These are phyloP conservation scores for Sminthurinus signatus DNA, from an alignment of 1,140 invertebrate species.

Conservation along the genomic window DNA sequence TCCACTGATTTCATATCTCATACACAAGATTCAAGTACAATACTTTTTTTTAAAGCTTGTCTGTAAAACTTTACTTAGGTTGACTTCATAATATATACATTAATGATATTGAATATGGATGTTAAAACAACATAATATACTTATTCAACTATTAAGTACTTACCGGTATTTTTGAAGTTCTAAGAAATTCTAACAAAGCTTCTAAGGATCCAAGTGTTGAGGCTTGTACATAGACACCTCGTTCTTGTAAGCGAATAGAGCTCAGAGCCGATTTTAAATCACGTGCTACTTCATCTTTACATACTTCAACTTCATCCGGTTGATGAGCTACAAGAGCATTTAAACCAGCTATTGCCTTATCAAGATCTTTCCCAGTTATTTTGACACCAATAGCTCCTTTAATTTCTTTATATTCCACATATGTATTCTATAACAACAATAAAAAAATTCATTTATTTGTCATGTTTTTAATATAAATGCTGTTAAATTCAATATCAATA, in stretches of 20 bases:
- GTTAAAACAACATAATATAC: too few relatives aligned
- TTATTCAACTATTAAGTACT: too few relatives aligned
- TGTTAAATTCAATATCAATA: not conserved
- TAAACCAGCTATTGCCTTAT: slow-evolving; percentile 93
- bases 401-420: slow-evolving; percentile 91
- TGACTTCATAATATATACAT: too few relatives aligned
- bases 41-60: too few relatives aligned
- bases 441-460: not conserved
- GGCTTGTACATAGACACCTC: slow-evolving; percentile 97
- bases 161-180: slow-evolving; percentile 91
- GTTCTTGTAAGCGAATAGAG: slow-evolving; percentile 80
- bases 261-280: slow-evolving; percentile 83
- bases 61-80: too few relatives aligned
- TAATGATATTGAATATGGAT: too few relatives aligned
- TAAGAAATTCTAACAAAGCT: slow-evolving; percentile 91
- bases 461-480: too few relatives aligned
- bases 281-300: slow-evolving; percentile 69
- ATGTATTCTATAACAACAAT: slow-evolving; percentile 65
- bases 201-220: slow-evolving; percentile 97
- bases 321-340: slow-evolving; percentile 82
- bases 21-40: too few relatives aligned
- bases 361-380: slow-evolving; percentile 94
- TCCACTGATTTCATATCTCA: too few relatives aligned
- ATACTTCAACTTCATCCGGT: slow-evolving; percentile 86
- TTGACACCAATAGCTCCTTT: slow-evolving; percentile 96